Evolutionary conservation across 2,113 vertebrate species (phyloP).

Genomic region (Microtus richardsoni): DNA sequence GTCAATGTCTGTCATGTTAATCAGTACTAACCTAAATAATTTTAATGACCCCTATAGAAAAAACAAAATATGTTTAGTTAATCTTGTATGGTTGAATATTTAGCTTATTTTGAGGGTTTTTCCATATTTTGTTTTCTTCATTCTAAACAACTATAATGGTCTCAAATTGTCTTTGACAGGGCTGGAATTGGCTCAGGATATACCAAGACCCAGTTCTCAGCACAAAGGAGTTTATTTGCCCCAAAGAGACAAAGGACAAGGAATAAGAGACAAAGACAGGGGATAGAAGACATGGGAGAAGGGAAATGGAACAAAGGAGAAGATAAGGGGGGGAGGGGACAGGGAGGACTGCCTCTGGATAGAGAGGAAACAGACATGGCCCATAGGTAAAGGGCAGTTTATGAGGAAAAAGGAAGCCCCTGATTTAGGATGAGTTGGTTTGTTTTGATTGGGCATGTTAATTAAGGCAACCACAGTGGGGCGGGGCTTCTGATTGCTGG

Average conservation of each 20-base stretch:
- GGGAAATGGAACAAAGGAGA: background rate
- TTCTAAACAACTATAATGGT: background rate
- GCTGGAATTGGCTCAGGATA: background rate
- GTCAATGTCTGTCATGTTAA: background rate
- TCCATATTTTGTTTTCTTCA: background rate
- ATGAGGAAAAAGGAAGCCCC: background rate
- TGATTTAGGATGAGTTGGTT: background rate
- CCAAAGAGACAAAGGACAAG: background rate
- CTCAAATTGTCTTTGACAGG: background rate
- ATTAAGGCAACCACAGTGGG: background rate
- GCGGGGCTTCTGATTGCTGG: too few relatives aligned
- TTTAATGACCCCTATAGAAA: background rate
- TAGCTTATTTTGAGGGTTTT: background rate
- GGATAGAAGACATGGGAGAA: background rate
- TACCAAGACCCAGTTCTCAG: background rate
- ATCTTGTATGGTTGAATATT: background rate
- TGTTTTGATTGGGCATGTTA: background rate
- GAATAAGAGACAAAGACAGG: background rate
- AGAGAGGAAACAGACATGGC: background rate
- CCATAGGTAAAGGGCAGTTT: too few relatives aligned
- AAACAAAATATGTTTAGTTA: slow-evolving; percentile 47
- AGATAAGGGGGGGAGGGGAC: background rate
- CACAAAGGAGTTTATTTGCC: background rate
- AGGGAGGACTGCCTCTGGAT: background rate
- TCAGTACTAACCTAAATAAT: background rate